Evolutionary conservation across 2,113 vertebrate genomes (phyloP).

Genomic region (Thamnaconus septentrionalis): DNA sequence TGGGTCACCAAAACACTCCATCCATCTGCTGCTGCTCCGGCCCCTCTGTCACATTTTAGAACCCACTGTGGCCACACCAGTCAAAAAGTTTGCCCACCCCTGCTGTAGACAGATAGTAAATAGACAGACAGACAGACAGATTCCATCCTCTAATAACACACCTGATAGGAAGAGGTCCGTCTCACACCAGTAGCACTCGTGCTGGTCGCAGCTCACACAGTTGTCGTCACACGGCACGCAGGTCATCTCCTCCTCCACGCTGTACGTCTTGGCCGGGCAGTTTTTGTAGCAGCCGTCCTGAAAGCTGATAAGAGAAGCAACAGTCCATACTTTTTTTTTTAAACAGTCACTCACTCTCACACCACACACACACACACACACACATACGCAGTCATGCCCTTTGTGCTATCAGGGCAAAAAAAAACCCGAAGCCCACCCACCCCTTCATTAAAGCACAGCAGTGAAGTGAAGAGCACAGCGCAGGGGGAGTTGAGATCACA

Average conservation of each 20-base stretch:
- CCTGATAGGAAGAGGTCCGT: constrained; percentile 85
- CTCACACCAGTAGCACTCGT: constrained; percentile 84
- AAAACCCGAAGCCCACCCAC: too few relatives aligned
- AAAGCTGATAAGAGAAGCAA: constrained; percentile 76
- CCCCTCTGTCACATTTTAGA: too few relatives aligned
- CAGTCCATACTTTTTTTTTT: constrained; percentile 2
- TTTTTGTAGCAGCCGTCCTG: constrained; percentile 80
- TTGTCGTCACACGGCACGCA: constrained; percentile 79
- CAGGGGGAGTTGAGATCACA: constrained; percentile 43
- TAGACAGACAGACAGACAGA: too few relatives aligned
- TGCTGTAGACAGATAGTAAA: too few relatives aligned
- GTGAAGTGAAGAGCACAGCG: constrained; percentile 29
- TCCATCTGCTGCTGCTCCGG: too few relatives aligned
- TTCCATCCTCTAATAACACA: constrained; percentile 35
- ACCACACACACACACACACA: constrained; percentile 1
- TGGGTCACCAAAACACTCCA: too few relatives aligned
- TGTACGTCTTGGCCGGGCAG: constrained; percentile 87
- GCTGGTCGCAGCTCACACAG: constrained; percentile 83
- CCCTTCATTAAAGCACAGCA: constrained; percentile 19
- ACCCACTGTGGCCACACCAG: too few relatives aligned
- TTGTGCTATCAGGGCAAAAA: neutral
- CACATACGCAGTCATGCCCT: constrained; percentile 4
- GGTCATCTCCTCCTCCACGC: constrained; percentile 70
- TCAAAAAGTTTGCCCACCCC: too few relatives aligned
- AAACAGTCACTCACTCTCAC: constrained; percentile 12